phyloP scores from a whole-genome alignment of 2,797 vertebrate genomes.

The Myotis pilosus region DNA sequence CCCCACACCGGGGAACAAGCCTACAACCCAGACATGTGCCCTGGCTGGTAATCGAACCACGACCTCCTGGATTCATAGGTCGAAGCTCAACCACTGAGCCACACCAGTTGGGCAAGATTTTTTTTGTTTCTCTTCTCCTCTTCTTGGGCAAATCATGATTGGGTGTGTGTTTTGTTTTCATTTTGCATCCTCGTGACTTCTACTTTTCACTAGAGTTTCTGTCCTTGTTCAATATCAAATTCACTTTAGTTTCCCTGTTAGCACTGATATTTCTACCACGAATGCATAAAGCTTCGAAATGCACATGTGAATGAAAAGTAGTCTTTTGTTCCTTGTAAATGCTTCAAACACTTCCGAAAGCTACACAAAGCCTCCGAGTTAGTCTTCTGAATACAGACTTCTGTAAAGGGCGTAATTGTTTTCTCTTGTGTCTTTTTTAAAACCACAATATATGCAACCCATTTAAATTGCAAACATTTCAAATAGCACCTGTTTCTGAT shows the following conservation, averaged over 20 bases:
- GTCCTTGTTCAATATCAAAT: constrained; percentile 7
- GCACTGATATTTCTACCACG: background rate
- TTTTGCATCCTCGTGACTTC: background rate
- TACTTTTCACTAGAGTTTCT: constrained; percentile 30
- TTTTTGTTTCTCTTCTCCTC: background rate
- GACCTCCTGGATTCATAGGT: no score
- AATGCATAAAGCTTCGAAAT: constrained; percentile 49
- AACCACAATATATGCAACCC: constrained; percentile 64
- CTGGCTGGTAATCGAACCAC: no score
- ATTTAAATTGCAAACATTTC: constrained; percentile 54
- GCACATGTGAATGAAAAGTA: constrained; percentile 1
- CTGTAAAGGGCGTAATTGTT: constrained; percentile 38
- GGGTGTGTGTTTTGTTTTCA: background rate
- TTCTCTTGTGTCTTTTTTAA: constrained; percentile 56
- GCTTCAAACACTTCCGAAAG: constrained; percentile 53
- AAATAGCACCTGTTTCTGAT: constrained; percentile 66
- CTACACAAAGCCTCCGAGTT: constrained; percentile 25
- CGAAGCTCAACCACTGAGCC: no score
- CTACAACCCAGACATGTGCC: no score
- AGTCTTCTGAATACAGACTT: constrained; percentile 41
- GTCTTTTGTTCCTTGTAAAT: constrained; percentile 44
- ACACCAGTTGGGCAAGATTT: no score
- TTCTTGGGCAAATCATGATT: background rate
- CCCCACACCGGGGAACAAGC: no score
- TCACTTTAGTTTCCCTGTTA: background rate